Evolutionary conservation across 2,888 invertebrate species (phyloP).

Genomic region (Lepidonotus clava): DNA sequence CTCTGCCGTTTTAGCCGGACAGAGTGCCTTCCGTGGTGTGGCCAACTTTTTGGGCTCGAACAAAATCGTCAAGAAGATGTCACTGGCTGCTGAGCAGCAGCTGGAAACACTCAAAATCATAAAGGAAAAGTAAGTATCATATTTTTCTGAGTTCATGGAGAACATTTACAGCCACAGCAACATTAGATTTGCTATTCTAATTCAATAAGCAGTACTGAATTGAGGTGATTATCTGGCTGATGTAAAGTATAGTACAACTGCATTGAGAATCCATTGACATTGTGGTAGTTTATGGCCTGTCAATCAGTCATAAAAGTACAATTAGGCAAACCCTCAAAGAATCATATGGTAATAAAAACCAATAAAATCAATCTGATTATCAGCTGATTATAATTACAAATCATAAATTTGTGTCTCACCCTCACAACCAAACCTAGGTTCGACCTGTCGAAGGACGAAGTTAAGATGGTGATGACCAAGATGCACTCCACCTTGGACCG

Average conservation of each 20-base stretch:
- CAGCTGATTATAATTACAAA: no score
- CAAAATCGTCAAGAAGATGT: conserved; percentile 38
- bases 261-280: not conserved
- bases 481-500: not conserved
- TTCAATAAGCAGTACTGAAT: not conserved
- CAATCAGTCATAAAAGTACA: no score
- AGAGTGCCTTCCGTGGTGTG: conserved; percentile 15
- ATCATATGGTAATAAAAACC: no score
- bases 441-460: not conserved
- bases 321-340: no score
- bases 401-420: no score
- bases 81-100: conserved; percentile 22
- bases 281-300: no score
- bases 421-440: no score
- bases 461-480: conserved; percentile 18
- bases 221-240: not conserved
- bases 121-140: conserved; percentile 32
- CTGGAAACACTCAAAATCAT: conserved; percentile 22
- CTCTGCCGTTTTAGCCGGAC: not conserved
- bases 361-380: no score
- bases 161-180: not conserved
- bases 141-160: not conserved
- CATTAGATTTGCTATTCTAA: not conserved
- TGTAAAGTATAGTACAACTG: not conserved
- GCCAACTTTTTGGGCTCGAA: not conserved